Evolutionary conservation across 2,888 invertebrate species (phyloP), one percentile per base, ranked within the genome.

Genomic region (Horisme vitalbata): DNA sequence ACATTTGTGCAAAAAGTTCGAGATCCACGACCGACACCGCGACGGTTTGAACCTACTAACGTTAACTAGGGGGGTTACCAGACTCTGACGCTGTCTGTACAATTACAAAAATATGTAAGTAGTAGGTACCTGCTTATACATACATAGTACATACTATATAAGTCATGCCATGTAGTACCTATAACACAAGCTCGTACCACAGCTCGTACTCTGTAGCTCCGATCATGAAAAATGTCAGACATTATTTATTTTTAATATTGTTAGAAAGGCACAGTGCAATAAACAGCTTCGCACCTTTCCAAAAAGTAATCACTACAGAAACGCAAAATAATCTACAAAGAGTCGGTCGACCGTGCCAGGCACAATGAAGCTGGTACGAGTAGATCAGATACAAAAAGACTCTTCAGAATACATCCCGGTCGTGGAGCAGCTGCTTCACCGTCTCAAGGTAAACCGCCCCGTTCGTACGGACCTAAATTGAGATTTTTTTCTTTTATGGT

Each of bases 381-480:
- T 77, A 78, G 69, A n/a, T n/a, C n/a, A n/a, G n/a, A 78, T 80
- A 80, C 74, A 82, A 82, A 81, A 82, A 79, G 76, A 68, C 57
- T 76, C 72, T 75, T 79, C 75, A 78, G 74, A 80, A 79, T 79
- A 79, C 68, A 76, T 74, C 79, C 80, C 79, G 72, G 71, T 71
- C 63, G 63, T 59, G 49, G 60, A 64, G 73, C 75, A 81, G 83
- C 86, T 86, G 87, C 77, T 71, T 65, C 69, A 61, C 59, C 57
- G 68, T 63, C 76, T 82, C 87, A 87, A 86, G 87, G 87, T 76
- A 64, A 88, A 79, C 87, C 67, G 62, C 80, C 75, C 65, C 77
- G 75, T 74, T 79, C 78, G 55, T 45, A 50, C 37, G 20, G 69
- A 75, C 70, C 72, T 77, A 75, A 75, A 78, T 78, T 67, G 65